A percentile compares a stretch with the other conserved stretches of the same genome.
Conservation (phyloP, 2,888 invertebrate genomes). For the Pachydiplax longipennis region DNA sequence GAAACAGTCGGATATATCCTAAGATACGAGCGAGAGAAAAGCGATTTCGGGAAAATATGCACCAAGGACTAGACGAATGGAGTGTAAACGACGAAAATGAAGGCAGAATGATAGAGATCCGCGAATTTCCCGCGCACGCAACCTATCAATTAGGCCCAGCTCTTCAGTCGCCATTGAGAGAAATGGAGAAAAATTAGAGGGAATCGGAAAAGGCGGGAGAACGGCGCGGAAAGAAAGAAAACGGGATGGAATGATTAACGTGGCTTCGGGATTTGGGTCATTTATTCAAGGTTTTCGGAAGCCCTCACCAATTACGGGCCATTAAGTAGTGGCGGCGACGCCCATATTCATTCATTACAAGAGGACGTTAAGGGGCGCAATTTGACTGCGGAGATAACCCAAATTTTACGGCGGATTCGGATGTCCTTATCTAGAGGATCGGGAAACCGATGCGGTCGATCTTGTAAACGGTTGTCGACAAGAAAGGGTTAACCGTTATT, state of each 20-base stretch:
- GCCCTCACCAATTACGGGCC: slow-evolving; percentile 1
- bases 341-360: slow-evolving; percentile 25
- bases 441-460: neutral
- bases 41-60: too few relatives aligned
- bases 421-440: neutral
- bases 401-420: neutral
- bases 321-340: neutral
- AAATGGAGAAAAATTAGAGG: neutral
- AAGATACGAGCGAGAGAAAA: too few relatives aligned
- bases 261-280: slow-evolving; percentile 32
- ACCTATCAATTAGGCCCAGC: neutral
- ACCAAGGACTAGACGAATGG: neutral
- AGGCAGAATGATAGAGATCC: neutral
- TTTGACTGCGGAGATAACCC: neutral
- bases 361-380: neutral
- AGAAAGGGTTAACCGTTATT: too few relatives aligned
- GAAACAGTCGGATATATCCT: too few relatives aligned
- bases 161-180: neutral
- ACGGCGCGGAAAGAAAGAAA: neutral
- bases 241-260: slow-evolving; percentile 18
- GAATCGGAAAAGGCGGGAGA: neutral
- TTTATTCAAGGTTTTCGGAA: neutral
- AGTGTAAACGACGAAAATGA: neutral
- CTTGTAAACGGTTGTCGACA: neutral
- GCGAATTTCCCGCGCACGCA: neutral